Evolutionary conservation across 2,888 invertebrate species (phyloP).

Genomic region (Andrena bicolor): DNA sequence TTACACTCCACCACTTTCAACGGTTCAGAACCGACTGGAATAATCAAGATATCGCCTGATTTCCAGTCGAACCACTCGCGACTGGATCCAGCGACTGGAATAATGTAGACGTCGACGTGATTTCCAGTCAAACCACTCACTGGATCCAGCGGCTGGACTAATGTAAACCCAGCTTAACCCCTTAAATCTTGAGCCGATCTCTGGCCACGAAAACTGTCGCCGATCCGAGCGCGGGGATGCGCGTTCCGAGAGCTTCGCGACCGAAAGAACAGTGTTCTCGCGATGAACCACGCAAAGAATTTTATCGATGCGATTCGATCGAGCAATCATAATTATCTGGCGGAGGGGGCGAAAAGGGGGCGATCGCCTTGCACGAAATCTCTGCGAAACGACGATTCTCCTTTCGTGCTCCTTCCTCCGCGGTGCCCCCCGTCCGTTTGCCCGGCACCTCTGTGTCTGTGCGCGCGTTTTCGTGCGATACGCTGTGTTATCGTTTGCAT

Average conservation of each 20-base stretch:
- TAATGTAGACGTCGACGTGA: too few relatives aligned
- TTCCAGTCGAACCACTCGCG: too few relatives aligned
- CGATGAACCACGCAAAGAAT: not conserved
- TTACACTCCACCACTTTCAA: too few relatives aligned
- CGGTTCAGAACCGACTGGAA: too few relatives aligned
- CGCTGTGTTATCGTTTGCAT: constrained; percentile 83
- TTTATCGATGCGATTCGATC: not conserved
- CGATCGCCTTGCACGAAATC: constrained; percentile 40
- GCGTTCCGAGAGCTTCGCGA: not conserved
- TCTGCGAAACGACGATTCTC: constrained; percentile 33
- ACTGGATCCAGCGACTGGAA: too few relatives aligned
- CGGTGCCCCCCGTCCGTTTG: constrained; percentile 48
- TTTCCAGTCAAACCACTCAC: too few relatives aligned
- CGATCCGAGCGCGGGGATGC: too few relatives aligned
- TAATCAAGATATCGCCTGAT: too few relatives aligned
- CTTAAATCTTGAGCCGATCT: too few relatives aligned
- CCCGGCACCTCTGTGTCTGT: constrained; percentile 38
- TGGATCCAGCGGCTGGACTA: too few relatives aligned
- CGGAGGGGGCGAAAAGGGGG: constrained; percentile 1
- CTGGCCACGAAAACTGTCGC: too few relatives aligned
- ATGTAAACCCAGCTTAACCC: too few relatives aligned
- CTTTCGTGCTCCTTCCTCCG: constrained; percentile 42
- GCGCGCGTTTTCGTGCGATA: constrained; percentile 73
- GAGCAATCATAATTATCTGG: not conserved
- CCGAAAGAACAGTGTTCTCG: not conserved